These are phyloP conservation scores for Hypomecis punctinalis DNA, from an alignment of 2,888 invertebrate species.

Conservation along the genomic window DNA sequence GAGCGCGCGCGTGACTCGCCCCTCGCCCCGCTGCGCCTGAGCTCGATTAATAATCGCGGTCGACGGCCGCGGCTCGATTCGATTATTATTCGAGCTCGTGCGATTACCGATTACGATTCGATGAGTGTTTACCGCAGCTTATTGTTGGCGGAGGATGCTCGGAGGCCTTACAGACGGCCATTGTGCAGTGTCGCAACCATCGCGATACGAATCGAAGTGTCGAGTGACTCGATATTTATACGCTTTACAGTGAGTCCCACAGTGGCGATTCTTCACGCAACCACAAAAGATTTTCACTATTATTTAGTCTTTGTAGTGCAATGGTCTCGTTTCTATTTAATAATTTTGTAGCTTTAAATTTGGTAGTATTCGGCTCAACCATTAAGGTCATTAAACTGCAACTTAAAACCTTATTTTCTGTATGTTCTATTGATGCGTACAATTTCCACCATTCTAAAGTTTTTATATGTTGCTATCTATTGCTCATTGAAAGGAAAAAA, in stretches of 20 bases:
- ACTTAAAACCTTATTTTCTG: background rate
- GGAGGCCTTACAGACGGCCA: background rate
- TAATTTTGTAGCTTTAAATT: too few species aligned
- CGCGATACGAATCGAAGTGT: constrained; percentile 1
- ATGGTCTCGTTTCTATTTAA: too few species aligned
- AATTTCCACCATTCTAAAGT: too few species aligned
- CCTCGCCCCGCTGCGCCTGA: constrained; percentile 43
- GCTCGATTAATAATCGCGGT: constrained; percentile 48
- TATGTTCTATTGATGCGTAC: too few species aligned
- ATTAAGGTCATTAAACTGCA: background rate
- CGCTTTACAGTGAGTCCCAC: background rate
- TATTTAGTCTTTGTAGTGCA: too few species aligned
- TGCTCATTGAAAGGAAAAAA: too few species aligned
- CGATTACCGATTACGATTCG: constrained; percentile 67
- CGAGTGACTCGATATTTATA: background rate
- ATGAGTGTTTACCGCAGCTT: constrained; percentile 49
- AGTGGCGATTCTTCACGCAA: background rate
- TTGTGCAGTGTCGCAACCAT: constrained; percentile 9
- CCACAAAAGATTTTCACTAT: background rate
- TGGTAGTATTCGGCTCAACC: background rate
- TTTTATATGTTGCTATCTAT: too few species aligned
- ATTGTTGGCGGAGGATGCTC: constrained; percentile 14
- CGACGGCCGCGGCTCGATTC: constrained; percentile 52
- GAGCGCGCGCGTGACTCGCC: constrained; percentile 69
- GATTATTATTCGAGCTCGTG: constrained; percentile 44